Evolutionary conservation across 2,113 vertebrate genomes (phyloP), one percentile per base, ranked within the genome.

Genomic region (Platysternon megacephalum): DNA sequence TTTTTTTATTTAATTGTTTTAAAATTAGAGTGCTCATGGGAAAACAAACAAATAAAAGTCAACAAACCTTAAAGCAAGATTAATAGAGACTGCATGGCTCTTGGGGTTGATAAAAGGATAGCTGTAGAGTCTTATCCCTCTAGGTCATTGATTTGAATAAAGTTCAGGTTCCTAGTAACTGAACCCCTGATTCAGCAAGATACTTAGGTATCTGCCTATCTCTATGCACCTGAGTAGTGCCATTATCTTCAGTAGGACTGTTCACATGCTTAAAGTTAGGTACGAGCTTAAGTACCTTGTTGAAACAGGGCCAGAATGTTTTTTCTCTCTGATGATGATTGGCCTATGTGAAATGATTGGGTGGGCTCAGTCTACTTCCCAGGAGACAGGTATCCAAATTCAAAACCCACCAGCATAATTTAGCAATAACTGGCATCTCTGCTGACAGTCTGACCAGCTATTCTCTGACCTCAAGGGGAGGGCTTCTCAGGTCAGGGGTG

Each of bases 271-370:
- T 42, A 26, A 76, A 76, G 16, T 21, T 68, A 84, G 72, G 87
- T 86, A 80, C 44, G 14, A 44, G 78, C 83, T 81, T 90, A 93
- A 88, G 80, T 26, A 26, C n/a, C 7, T 52, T 46, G 90, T 93
- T 93, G 95, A 95, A 95, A 91, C 42, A 9, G 7, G 65, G 65
- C 35, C 32, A 74, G 39, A 42, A 42, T 11, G 10, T n/a, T 78
- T 56, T 91, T 87, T 78, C 39, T 78, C 35, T 78, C 14, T 90
- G 85, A 82, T 76, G 78, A 6, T 61, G 81, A 35, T 52, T 61
- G 11, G 55, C 72, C 93, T 94, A 84, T 74, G 52, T 81, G 90
- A 55, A 87, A 94, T 85, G 82, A 88, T 92, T 83, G 94, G 90
- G 81, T 32, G 76, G 95, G 86, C 86, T 92, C 86, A 93, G 88